These are phyloP conservation scores for Tenrec ecaudatus DNA, from an alignment of 2,113 vertebrate species.

Conservation along the genomic window DNA sequence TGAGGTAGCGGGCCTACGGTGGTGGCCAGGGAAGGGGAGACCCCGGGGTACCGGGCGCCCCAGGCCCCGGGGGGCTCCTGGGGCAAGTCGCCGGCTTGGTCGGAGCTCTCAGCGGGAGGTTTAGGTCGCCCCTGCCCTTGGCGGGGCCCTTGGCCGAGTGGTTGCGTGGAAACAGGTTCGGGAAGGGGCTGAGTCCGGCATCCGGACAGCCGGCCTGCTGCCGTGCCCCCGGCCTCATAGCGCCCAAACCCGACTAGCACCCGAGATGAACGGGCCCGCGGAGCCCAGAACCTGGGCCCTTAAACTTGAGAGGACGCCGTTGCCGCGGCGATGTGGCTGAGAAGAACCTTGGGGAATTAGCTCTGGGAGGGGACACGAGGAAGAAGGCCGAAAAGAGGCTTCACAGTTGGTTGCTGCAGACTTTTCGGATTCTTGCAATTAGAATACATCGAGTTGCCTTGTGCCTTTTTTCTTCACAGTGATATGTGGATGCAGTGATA, in stretches of 20 bases:
- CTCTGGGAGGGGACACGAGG: too few relatives aligned
- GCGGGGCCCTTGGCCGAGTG: not conserved
- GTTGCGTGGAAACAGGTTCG: conserved; percentile 8
- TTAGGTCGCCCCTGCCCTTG: not conserved
- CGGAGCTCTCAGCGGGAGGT: not conserved
- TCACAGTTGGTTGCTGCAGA: not conserved
- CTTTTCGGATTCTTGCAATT: not conserved
- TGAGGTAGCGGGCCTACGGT: not conserved
- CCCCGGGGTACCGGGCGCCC: not conserved
- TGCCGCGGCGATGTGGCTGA: not conserved
- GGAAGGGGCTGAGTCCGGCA: not conserved
- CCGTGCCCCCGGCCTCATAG: not conserved
- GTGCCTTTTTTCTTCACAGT: conserved; percentile 2
- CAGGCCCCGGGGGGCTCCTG: not conserved
- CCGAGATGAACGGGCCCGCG: not conserved
- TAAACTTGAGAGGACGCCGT: not conserved
- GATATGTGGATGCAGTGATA: conserved; percentile 14
- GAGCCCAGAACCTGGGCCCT: not conserved
- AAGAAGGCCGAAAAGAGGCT: not conserved
- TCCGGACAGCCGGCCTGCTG: not conserved
- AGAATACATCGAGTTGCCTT: not conserved
- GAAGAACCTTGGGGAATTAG: not conserved
- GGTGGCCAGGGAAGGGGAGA: not conserved
- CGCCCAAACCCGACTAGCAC: not conserved
- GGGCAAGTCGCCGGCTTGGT: not conserved